Base-by-base conservation (phyloP, 2,888 invertebrate species). In the Alviniconcha strummeri region DNA sequence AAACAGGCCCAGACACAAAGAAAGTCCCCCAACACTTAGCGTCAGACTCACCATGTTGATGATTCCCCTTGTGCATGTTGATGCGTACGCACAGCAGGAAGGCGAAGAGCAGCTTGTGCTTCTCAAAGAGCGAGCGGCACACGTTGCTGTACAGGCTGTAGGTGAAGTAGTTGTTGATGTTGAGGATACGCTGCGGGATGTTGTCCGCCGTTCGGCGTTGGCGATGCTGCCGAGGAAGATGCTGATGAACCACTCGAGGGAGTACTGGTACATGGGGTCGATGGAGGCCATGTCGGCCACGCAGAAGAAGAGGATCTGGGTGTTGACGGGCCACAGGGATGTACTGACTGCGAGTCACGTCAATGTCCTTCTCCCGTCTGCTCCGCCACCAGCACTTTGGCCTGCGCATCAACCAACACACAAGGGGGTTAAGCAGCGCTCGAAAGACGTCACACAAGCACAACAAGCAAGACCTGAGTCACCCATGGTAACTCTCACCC, bases 231-330 rank as follows among this genome's bases (percentile, higher is more conserved):
- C 90, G 6, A 94, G 89, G 90, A 93, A 94, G 84, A 94, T 93
- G 82, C 86, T 89, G 87, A 93, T 91, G 87, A 94, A 94, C 94
- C 94, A 94, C 87, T 94, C 94, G 17, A 94, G 90, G 15, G 94
- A 94, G 89, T 94, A 94, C 89, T 94, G 94, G 90, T 94, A 94
- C 94, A 94, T 94, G 76, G 94, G 94, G 87, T 94, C 94, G 84
- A 94, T 93, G 87, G 90, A 92, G 17, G 93, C 93, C 90, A 94
- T 91, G 88, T 94, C 94, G 6, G 93, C 92, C 81, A 94, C 93
- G 88, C 94, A 94, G 92, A 94, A 94, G 91, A 94, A 94, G 76
- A 94, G 89, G 83, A 94, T 94, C 90, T 93, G 93, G 5, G 94
- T 94, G 89, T 94, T 93, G 60, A 93, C 89, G 52, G n/a, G 94